Conservation (phyloP, 2,113 vertebrate species). For the Crotalus horridus region DNA sequence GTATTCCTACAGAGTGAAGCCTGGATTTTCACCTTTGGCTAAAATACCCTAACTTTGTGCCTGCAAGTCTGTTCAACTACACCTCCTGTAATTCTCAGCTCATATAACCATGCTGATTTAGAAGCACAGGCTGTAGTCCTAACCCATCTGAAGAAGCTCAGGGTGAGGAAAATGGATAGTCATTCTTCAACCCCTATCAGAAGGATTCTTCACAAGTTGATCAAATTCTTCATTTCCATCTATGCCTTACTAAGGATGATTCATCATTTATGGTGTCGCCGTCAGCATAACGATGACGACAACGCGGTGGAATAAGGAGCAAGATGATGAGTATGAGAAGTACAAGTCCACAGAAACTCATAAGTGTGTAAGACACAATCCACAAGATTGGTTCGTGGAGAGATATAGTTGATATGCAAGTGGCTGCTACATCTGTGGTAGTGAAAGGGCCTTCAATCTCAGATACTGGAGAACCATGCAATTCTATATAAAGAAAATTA, state of each 20-base stretch:
- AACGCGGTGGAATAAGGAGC: conserved; percentile 75
- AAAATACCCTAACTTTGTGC: not conserved
- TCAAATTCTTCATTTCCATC: conserved; percentile 84
- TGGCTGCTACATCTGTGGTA: conserved; percentile 75
- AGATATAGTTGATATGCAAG: conserved; percentile 71
- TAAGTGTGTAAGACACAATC: conserved; percentile 87
- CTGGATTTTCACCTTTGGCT: conserved; percentile 24
- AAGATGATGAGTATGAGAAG: conserved; percentile 80
- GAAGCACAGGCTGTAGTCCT: not conserved
- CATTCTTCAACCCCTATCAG: not conserved
- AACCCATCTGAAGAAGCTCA: not conserved
- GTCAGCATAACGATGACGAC: conserved; percentile 50
- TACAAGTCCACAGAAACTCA: conserved; percentile 83
- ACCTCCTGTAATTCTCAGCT: not conserved
- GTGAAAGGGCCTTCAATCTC: conserved; percentile 91
- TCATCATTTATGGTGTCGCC: conserved; percentile 85
- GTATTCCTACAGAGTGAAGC: not conserved
- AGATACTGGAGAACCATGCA: conserved; percentile 71
- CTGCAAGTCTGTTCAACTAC: not conserved
- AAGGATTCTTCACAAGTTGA: not conserved
- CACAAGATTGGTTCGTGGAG: conserved; percentile 81
- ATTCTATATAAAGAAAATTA: conserved; percentile 61
- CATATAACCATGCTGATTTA: not conserved
- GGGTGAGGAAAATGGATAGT: not conserved
- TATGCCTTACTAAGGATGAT: conserved; percentile 89